Percentiles rank a stretch among this genome's conserved stretches.
Evolutionary conservation across 1,140 invertebrate species (phyloP).

Genomic region (Drosophila simulans): DNA sequence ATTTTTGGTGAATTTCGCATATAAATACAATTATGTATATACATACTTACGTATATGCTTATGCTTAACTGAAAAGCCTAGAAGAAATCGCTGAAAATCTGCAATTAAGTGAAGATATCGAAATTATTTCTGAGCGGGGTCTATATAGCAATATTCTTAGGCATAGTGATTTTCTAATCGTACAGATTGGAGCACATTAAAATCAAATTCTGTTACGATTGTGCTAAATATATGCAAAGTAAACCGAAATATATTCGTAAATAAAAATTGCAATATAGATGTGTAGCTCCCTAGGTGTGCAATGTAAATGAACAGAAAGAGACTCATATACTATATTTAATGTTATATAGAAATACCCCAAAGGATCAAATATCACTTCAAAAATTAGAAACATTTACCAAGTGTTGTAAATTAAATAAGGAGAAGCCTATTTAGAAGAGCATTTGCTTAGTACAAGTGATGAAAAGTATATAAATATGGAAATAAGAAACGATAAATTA

Average conservation of each 20-base stretch:
- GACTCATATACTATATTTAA: slow-evolving; percentile 52
- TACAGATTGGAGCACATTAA: not conserved
- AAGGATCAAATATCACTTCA: slow-evolving; percentile 42
- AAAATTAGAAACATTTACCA: slow-evolving; percentile 42
- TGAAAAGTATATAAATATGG: slow-evolving; percentile 11
- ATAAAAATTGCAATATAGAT: slow-evolving; percentile 70
- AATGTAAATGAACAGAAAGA: slow-evolving; percentile 49
- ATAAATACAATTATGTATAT: too few species aligned
- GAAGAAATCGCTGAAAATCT: not conserved
- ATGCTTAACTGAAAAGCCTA: slow-evolving; percentile 5
- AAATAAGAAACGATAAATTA: not conserved
- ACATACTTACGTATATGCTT: too few species aligned
- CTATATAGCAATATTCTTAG: slow-evolving; percentile 20
- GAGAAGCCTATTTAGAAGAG: slow-evolving; percentile 50
- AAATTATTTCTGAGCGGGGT: slow-evolving; percentile 15
- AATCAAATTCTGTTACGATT: slow-evolving; percentile 39
- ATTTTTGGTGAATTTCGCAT: too few species aligned
- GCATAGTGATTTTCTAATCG: not conserved
- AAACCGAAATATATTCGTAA: slow-evolving; percentile 9
- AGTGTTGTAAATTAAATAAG: slow-evolving; percentile 64
- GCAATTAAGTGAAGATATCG: not conserved
- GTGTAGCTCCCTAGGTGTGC: slow-evolving; percentile 55
- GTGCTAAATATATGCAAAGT: slow-evolving; percentile 1
- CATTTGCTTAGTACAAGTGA: slow-evolving; percentile 78
- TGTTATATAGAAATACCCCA: slow-evolving; percentile 14